These are phyloP conservation scores for Microctonus brassicae DNA, from an alignment of 2,888 invertebrate genomes.

Conservation along the genomic window DNA sequence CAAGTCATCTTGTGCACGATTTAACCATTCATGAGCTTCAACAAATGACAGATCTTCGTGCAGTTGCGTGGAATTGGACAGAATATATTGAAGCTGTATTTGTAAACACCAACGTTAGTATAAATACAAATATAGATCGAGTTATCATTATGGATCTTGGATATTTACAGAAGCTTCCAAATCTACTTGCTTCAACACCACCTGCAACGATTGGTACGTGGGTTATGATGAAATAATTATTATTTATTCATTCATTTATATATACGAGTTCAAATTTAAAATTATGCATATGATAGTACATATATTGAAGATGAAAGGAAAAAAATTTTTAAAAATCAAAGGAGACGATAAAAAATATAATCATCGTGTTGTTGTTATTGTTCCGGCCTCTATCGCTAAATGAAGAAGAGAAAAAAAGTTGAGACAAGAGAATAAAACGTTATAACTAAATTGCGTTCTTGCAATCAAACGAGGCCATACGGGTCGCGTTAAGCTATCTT, in stretches of 20 bases:
- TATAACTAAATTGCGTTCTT: background rate
- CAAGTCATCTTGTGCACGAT: slow-evolving; percentile 77
- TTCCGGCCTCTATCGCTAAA: background rate
- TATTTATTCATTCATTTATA: background rate
- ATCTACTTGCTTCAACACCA: slow-evolving; percentile 72
- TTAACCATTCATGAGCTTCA: slow-evolving; percentile 73
- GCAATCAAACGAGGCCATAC: slow-evolving; percentile 48
- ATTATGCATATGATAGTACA: no score
- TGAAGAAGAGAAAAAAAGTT: background rate
- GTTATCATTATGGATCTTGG: slow-evolving; percentile 78
- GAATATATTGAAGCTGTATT: slow-evolving; percentile 74
- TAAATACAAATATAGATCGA: slow-evolving; percentile 72
- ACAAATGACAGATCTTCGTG: slow-evolving; percentile 59
- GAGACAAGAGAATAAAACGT: background rate
- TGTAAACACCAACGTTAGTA: slow-evolving; percentile 73
- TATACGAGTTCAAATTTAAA: background rate
- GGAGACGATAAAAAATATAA: background rate
- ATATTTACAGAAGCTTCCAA: slow-evolving; percentile 75
- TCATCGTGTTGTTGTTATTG: background rate
- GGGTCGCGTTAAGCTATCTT: slow-evolving; percentile 39
- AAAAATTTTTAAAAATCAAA: no score
- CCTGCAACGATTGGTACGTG: slow-evolving; percentile 72
- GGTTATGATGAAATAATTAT: background rate
- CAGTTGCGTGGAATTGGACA: slow-evolving; percentile 76
- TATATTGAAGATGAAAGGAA: background rate